Evolutionary conservation across 2,888 invertebrate species (phyloP).

Genomic region (Halocaridina rubra): DNA sequence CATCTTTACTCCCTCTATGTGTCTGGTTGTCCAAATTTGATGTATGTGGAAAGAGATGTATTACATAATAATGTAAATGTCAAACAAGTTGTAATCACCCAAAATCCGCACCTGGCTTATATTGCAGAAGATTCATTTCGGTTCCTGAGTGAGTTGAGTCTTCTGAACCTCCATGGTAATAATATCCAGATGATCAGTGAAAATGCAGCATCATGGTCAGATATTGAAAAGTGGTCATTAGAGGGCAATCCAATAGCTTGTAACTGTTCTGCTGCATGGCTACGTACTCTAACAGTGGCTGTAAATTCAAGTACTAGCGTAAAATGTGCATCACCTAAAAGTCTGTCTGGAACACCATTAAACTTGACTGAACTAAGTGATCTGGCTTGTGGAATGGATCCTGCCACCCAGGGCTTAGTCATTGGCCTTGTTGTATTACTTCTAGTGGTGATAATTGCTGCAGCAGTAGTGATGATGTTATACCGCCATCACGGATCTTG

Average conservation of each 20-base stretch:
- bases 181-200: slow-evolving; percentile 48
- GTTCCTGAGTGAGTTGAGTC: slow-evolving; percentile 41
- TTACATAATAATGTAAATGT: slow-evolving; percentile 51
- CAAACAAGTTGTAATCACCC: slow-evolving; percentile 46
- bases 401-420: slow-evolving; percentile 50
- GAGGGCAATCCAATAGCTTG: slow-evolving; percentile 58
- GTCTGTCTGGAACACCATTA: slow-evolving; percentile 28
- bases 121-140: slow-evolving; percentile 48
- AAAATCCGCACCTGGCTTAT: slow-evolving; percentile 50
- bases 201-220: slow-evolving; percentile 52
- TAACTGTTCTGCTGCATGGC: slow-evolving; percentile 62
- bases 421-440: slow-evolving; percentile 53
- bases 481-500: slow-evolving; percentile 57
- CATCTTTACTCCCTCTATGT: slow-evolving; percentile 40
- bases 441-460: slow-evolving; percentile 34
- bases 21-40: slow-evolving; percentile 43
- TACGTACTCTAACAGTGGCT: slow-evolving; percentile 33
- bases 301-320: slow-evolving; percentile 30
- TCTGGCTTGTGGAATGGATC: slow-evolving; percentile 55
- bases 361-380: slow-evolving; percentile 44
- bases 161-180: slow-evolving; percentile 54
- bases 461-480: slow-evolving; percentile 51
- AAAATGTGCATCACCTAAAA: slow-evolving; percentile 43
- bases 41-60: slow-evolving; percentile 32
- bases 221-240: slow-evolving; percentile 50